A percentile compares a stretch with the other conserved stretches of the same genome.
phyloP scores from a whole-genome alignment of 2,888 invertebrate species.

The Polyommatus icarus region DNA sequence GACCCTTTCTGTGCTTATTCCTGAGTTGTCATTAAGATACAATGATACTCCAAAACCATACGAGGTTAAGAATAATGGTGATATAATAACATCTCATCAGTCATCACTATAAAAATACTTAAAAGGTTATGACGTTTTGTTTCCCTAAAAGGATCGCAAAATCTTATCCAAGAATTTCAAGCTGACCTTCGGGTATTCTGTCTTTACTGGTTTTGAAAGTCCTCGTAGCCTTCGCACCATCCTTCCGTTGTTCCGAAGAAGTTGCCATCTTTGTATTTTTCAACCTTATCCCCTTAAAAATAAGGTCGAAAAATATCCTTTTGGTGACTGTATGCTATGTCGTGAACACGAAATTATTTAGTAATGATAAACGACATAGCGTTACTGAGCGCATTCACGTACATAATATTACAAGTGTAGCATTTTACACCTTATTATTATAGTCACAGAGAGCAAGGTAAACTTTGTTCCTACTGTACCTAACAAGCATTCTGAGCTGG shows the following conservation, averaged over 20 bases:
- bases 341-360: slow-evolving; percentile 1
- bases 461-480: background rate
- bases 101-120: background rate
- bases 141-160: background rate
- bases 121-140: background rate
- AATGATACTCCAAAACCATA: background rate
- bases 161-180: slow-evolving; percentile 6
- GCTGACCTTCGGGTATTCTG: background rate
- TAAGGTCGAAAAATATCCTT: background rate
- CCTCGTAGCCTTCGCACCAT: slow-evolving; percentile 27
- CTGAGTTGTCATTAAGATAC: background rate
- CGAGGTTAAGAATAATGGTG: background rate
- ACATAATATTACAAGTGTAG: background rate
- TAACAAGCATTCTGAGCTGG: background rate
- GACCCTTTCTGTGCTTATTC: too few species aligned
- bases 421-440: background rate
- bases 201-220: slow-evolving; percentile 32
- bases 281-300: background rate
- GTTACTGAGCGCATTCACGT: background rate
- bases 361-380: background rate
- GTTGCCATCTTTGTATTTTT: background rate
- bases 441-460: background rate
- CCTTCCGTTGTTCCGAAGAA: slow-evolving; percentile 24
- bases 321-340: background rate
- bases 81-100: background rate